phyloP scores from a whole-genome alignment of 1,140 invertebrate genomes.

The Apolygus lucorum region DNA sequence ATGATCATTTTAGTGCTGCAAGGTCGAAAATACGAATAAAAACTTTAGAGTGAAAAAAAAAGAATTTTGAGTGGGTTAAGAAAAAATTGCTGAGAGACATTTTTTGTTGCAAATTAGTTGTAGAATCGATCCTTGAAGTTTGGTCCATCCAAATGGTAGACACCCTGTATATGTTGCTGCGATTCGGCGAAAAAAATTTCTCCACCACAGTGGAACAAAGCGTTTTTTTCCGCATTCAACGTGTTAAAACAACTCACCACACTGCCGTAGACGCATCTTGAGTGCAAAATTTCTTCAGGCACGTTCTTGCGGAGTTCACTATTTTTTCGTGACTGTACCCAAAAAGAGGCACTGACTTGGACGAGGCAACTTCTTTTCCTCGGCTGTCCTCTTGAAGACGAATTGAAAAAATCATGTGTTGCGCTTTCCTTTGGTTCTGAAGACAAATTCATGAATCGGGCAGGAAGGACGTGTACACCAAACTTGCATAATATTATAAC shows the following conservation, averaged over 20 bases:
- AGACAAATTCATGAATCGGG: constrained; percentile 17
- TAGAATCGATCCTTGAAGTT: too few relatives aligned
- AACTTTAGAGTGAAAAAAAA: too few relatives aligned
- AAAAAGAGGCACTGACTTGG: constrained; percentile 33
- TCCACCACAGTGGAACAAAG: not conserved
- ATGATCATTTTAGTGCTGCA: too few relatives aligned
- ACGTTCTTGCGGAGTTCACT: constrained; percentile 31
- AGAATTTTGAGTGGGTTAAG: too few relatives aligned
- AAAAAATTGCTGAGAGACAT: too few relatives aligned
- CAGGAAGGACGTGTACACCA: not conserved
- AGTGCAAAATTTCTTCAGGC: constrained; percentile 37
- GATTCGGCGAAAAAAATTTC: too few relatives aligned
- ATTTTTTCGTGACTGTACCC: constrained; percentile 39
- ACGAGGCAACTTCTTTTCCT: constrained; percentile 26
- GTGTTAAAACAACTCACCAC: too few relatives aligned
- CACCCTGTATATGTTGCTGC: too few relatives aligned
- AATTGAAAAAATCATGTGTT: constrained; percentile 32
- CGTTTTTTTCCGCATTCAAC: too few relatives aligned
- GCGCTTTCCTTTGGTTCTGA: constrained; percentile 34
- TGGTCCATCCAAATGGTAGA: too few relatives aligned
- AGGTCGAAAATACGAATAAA: too few relatives aligned
- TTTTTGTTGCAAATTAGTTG: too few relatives aligned
- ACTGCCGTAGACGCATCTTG: constrained; percentile 4
- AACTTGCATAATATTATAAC: not conserved
- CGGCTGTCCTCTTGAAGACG: constrained; percentile 21